Percentiles rank a stretch among this genome's conserved stretches.
Evolutionary conservation across 53 echinoderm and acorn worm species (phyloP).

Genomic region (Pentamera pediparva): DNA sequence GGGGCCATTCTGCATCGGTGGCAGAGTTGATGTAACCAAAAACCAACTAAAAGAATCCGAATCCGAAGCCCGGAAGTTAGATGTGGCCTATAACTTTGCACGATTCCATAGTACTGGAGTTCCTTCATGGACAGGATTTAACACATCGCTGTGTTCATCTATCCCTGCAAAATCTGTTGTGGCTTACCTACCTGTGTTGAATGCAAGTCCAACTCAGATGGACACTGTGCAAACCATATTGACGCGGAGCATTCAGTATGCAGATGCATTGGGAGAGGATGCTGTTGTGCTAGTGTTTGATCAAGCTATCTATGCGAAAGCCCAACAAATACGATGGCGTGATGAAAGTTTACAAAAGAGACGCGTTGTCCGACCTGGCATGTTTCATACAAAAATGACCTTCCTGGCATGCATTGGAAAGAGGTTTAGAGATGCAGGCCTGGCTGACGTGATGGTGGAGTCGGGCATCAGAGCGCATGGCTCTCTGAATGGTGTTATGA

Average conservation of each 20-base stretch:
- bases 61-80: not conserved
- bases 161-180: constrained; percentile 26
- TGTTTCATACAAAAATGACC: constrained; percentile 47
- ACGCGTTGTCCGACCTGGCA: constrained; percentile 32
- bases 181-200: constrained; percentile 52
- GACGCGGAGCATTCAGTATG: constrained; percentile 22
- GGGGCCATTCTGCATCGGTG: not conserved
- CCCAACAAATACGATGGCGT: constrained; percentile 39
- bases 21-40: not conserved
- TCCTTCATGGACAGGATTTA: constrained; percentile 41
- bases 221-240: constrained; percentile 50
- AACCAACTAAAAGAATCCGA: no score
- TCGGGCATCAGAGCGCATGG: constrained; percentile 45
- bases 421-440: constrained; percentile 54
- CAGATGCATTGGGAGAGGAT: constrained; percentile 10
- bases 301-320: constrained; percentile 50
- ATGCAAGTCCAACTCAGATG: constrained; percentile 52
- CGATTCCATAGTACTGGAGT: not conserved
- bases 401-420: no score
- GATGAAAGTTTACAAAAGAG: not conserved
- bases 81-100: not conserved
- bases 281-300: constrained; percentile 42
- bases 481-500: constrained; percentile 36
- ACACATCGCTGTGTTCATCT: not conserved
- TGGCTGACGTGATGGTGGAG: constrained; percentile 45